These are phyloP conservation scores for Prunella fulvescens DNA, from an alignment of 2,113 vertebrate species.

Conservation along the genomic window DNA sequence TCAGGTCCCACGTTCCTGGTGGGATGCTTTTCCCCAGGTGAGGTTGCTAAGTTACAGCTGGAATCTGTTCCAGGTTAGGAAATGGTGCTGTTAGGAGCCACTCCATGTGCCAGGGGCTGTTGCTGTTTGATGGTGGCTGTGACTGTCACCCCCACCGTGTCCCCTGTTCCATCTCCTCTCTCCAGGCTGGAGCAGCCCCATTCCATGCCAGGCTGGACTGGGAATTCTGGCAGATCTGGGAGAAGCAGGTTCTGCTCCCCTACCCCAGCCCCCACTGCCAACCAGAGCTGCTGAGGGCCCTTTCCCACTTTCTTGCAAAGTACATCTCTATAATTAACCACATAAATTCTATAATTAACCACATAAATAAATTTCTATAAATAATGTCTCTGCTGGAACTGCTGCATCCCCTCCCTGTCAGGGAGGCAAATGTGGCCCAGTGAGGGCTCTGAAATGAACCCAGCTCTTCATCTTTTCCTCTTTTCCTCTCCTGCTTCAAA, in stretches of 20 bases:
- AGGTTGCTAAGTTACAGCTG: conserved; percentile 13
- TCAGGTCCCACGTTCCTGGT: background rate
- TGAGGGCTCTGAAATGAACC: background rate
- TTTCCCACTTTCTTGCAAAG: background rate
- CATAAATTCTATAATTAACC: background rate
- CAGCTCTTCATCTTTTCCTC: conserved; percentile 17
- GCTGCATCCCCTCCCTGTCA: background rate
- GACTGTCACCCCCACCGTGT: background rate
- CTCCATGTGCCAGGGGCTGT: background rate
- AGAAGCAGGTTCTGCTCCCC: too few relatives aligned
- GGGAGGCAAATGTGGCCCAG: background rate
- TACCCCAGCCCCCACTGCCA: background rate
- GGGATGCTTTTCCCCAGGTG: background rate
- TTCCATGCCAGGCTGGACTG: accelerated
- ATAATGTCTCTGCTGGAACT: background rate
- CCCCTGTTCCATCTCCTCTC: background rate
- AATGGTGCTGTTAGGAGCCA: background rate
- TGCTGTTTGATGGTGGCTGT: background rate
- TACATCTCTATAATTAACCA: background rate
- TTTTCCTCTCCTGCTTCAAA: conserved; percentile 31
- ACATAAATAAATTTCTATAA: background rate
- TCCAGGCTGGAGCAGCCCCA: background rate
- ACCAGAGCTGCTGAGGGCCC: background rate
- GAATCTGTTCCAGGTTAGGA: background rate
- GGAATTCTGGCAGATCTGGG: background rate